A percentile compares a stretch with the other conserved stretches of the same genome.
These are phyloP conservation scores for Pantherophis vulpinus DNA, from an alignment of 2,797 vertebrate genomes.

Conservation along the genomic window DNA sequence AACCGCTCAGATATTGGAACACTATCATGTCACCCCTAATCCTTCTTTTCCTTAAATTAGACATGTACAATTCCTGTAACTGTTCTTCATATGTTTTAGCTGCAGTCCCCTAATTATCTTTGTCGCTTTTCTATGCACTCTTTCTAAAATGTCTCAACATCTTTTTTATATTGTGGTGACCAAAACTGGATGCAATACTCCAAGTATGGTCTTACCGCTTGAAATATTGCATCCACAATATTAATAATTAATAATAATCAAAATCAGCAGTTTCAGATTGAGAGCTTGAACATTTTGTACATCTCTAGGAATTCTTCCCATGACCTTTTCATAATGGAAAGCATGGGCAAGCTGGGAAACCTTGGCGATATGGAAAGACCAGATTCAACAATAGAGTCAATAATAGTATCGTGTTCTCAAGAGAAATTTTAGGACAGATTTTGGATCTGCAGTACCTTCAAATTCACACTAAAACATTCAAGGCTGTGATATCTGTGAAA, in stretches of 20 bases:
- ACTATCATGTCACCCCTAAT: not conserved
- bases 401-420: not conserved
- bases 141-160: not conserved
- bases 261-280: not conserved
- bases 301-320: not conserved
- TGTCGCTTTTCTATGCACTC: not conserved
- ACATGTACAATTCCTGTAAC: not conserved
- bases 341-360: not conserved
- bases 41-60: not conserved
- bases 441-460: not conserved
- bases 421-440: not conserved
- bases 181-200: not conserved
- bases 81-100: not conserved
- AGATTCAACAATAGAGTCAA: not conserved
- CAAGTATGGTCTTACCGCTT: not conserved
- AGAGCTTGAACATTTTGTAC: not conserved
- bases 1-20: not conserved
- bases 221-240: not conserved
- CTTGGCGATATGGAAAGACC: not conserved
- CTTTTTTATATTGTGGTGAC: not conserved
- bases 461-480: not conserved
- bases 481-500: not conserved
- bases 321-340: not conserved
- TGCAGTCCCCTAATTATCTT: not conserved
- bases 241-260: not conserved